Evolutionary conservation across 2,113 vertebrate genomes (phyloP).

Genomic region (Parotia lawesii): DNA sequence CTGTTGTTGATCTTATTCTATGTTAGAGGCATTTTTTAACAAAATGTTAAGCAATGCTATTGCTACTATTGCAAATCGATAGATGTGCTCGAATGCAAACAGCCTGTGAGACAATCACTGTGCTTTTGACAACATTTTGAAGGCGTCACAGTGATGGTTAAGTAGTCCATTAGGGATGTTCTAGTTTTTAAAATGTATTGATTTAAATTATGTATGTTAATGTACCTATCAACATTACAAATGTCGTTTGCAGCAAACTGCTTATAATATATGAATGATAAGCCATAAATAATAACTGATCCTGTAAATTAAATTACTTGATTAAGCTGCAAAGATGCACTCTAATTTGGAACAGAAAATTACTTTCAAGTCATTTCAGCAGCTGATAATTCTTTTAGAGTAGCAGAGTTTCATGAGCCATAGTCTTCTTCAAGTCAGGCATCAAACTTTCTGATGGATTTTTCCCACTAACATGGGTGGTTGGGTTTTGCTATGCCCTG

Average conservation of each 20-base stretch:
- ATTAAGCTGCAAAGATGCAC: constrained; percentile 26
- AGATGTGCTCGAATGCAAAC: background rate
- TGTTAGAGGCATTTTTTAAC: background rate
- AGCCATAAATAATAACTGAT: constrained; percentile 31
- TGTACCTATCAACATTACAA: constrained; percentile 24
- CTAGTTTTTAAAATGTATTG: background rate
- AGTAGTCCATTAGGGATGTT: background rate
- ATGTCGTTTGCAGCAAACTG: background rate
- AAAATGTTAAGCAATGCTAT: background rate
- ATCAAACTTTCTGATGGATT: background rate
- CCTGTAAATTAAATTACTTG: constrained; percentile 39
- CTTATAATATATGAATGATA: constrained; percentile 35
- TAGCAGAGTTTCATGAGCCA: background rate
- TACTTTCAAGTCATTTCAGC: constrained; percentile 22
- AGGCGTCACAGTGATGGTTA: background rate
- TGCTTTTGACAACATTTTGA: background rate
- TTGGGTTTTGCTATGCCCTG: background rate
- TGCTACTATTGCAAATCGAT: background rate
- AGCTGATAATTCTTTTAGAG: background rate
- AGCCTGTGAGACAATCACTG: background rate
- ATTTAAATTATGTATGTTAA: constrained; percentile 44
- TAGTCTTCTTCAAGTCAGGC: background rate
- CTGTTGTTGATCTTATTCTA: background rate
- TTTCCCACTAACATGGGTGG: background rate
- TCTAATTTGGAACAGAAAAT: constrained; percentile 49